Evolutionary conservation across 2,888 invertebrate genomes (phyloP), one percentile per base, ranked within the genome.

Genomic region (Rotaria socialis): DNA sequence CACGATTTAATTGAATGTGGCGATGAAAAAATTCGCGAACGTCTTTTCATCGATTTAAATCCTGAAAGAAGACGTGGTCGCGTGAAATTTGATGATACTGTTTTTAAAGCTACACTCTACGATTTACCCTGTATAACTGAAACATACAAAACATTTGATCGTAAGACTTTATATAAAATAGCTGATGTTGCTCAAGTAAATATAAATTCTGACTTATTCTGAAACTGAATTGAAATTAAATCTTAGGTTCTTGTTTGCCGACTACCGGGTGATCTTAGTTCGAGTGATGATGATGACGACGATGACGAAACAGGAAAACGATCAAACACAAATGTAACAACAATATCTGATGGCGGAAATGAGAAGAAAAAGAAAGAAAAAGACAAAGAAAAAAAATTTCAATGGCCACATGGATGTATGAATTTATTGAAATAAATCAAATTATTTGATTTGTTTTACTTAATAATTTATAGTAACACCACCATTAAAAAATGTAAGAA

Each of bases 131-230:
- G 96, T 10, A 93, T 97, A 14, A 94, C 96, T 27, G 97, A 99
- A 92, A 95, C 96, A 0, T 92, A 95, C 86, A 99, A 99, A 92
- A 97, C 97, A 0, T 95, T 97, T 86, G 99, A 99, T 90, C 94
- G 94, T 88, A 98, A 97, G 91, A 96, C 95, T 89, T 96, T 98
- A 89, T 99, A 98, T 90, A 99, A 99, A 92, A 96, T 97, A 1
- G 96, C 97, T 0, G 98, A 99, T 91, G 94, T 99, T 88, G 95
- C 95, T 89, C 98, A 97, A 93, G 93, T 94, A 87, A 89, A 89
- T 85, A 86, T 87, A 41, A 88, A 88, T 3, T 52, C 14, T 52
- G 11, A 22, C 22, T 22, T 55, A 55, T 43, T 67, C 58, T 22
- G 41, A 85, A n/a, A 87, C 85, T 11, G 84, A 41, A 43, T 58